Percentiles rank a stretch among this genome's conserved stretches.
Evolutionary conservation across 2,113 vertebrate genomes (phyloP).

Genomic region (Redunca redunca): DNA sequence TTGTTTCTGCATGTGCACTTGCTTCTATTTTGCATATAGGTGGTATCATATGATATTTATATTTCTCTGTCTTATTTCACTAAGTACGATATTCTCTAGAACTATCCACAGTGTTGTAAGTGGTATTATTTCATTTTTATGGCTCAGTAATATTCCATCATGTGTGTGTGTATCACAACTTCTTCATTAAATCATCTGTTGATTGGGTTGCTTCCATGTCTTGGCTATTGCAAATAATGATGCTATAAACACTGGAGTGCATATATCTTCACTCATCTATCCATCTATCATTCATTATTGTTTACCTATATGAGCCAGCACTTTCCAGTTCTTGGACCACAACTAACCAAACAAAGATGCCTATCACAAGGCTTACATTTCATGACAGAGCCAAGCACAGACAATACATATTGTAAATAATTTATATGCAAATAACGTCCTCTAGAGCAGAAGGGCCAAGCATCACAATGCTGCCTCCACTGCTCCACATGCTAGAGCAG

Average conservation of each 20-base stretch:
- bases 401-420: not conserved
- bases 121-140: not conserved
- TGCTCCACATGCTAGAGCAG: not conserved
- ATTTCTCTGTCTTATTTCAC: not conserved
- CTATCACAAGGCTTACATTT: not conserved
- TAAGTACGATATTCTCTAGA: not conserved
- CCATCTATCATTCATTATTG: not conserved
- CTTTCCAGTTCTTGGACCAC: not conserved
- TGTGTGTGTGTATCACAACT: not conserved
- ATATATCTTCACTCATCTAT: not conserved
- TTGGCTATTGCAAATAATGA: not conserved
- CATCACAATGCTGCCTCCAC: not conserved
- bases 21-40: not conserved
- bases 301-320: not conserved
- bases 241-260: not conserved
- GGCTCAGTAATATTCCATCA: not conserved
- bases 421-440: not conserved
- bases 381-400: not conserved
- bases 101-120: not conserved
- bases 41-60: not conserved
- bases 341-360: not conserved
- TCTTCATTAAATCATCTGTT: not conserved
- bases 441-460: not conserved
- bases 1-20: not conserved
- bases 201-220: not conserved